phyloP scores from a whole-genome alignment of 2,797 vertebrate species.

The Macropus fuliginosus region DNA sequence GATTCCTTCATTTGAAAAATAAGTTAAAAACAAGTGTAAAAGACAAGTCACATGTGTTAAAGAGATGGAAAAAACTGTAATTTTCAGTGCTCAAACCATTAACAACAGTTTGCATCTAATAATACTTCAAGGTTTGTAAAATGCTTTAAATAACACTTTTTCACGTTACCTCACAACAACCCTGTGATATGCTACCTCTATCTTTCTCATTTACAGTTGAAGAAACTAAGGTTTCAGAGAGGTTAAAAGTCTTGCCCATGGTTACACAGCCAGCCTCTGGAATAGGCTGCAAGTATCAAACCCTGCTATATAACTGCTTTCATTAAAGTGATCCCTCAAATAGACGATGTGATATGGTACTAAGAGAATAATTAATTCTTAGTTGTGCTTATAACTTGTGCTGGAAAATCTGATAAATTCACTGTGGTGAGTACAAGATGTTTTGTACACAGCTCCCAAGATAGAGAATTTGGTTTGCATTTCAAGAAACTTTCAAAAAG shows the following conservation, averaged over 20 bases:
- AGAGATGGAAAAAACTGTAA: slow-evolving; percentile 1
- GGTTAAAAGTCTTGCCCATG: background rate
- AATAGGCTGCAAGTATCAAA: background rate
- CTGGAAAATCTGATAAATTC: background rate
- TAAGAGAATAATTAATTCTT: background rate
- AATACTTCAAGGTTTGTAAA: background rate
- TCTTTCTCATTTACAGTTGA: background rate
- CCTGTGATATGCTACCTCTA: background rate
- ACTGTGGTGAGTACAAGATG: slow-evolving; percentile 1
- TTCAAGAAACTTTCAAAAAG: slow-evolving; percentile 1
- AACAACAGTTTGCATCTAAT: background rate
- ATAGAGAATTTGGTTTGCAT: background rate
- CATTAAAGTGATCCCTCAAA: slow-evolving; percentile 13
- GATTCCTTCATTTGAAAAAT: slow-evolving; percentile 24
- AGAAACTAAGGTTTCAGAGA: background rate
- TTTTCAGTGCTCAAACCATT: background rate
- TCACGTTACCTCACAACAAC: background rate
- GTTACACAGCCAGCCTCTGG: background rate
- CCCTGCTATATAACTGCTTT: background rate
- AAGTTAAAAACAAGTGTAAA: slow-evolving; percentile 29
- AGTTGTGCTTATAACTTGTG: background rate
- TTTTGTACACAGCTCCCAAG: background rate
- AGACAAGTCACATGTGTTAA: background rate
- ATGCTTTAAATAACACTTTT: background rate
- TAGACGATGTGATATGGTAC: slow-evolving; percentile 8